Conservation (phyloP, 1,140 invertebrate genomes). For the Maconellicoccus hirsutus region DNA sequence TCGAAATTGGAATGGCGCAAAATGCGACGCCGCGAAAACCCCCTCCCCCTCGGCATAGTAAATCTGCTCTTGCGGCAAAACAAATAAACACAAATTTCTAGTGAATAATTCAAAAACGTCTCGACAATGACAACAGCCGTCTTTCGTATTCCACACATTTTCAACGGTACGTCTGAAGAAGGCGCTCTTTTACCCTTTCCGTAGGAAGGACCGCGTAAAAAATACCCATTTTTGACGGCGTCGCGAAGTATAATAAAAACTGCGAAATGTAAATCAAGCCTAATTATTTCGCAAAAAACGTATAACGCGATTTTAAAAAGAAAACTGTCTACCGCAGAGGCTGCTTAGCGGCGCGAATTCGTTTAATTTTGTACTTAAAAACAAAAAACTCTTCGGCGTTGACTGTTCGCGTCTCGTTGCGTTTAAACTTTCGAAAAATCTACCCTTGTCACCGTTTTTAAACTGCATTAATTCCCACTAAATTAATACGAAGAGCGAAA, state of each 20-base stretch:
- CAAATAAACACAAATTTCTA: not conserved
- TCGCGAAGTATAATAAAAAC: no score
- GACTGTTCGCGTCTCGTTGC: not conserved
- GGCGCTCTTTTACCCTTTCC: no score
- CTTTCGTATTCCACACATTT: not conserved
- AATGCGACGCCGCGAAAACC: no score
- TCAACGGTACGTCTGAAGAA: not conserved
- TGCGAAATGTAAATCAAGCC: constrained; percentile 14
- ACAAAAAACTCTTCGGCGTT: not conserved
- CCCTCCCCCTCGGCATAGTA: no score
- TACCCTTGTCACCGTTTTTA: constrained; percentile 13
- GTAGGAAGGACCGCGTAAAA: no score
- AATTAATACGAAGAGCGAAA: constrained; percentile 21
- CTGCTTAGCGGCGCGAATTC: not conserved
- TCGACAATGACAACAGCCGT: not conserved
- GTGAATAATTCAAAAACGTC: not conserved
- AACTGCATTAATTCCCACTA: constrained; percentile 21
- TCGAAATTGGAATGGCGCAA: no score
- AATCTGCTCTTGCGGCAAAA: not conserved
- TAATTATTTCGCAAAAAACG: constrained; percentile 11
- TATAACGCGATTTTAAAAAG: constrained; percentile 11
- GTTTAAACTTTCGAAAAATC: not conserved
- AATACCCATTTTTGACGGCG: not conserved
- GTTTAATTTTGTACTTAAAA: constrained; percentile 11
- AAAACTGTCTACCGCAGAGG: not conserved